These are phyloP conservation scores for Cryptocephalus primarius DNA, from an alignment of 2,888 invertebrate genomes.

Conservation along the genomic window DNA sequence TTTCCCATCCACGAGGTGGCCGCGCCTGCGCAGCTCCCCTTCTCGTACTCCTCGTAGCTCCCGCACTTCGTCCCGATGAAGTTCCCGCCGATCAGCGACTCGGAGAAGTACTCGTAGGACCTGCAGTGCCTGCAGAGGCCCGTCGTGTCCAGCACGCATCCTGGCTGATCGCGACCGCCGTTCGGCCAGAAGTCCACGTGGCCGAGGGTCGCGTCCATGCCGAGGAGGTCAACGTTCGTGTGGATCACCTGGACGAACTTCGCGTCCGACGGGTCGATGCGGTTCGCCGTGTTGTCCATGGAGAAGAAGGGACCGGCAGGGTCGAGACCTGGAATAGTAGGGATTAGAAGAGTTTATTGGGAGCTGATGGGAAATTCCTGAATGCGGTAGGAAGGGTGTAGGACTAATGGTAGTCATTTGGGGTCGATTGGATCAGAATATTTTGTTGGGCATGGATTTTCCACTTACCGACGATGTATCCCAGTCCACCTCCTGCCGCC, in stretches of 20 bases:
- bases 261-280: constrained; percentile 27
- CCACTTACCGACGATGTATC: constrained; percentile 5
- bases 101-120: constrained; percentile 36
- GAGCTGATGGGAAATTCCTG: too few relatives aligned
- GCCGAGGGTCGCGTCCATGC: constrained; percentile 21
- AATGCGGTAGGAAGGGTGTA: too few relatives aligned
- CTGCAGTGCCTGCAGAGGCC: constrained; percentile 37
- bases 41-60: constrained; percentile 7
- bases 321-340: constrained; percentile 25
- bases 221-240: constrained; percentile 19
- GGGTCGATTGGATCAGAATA: too few relatives aligned
- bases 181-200: constrained; percentile 31
- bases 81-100: constrained; percentile 16
- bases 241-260: constrained; percentile 30
- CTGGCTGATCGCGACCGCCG: constrained; percentile 29
- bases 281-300: constrained; percentile 17
- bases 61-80: constrained; percentile 9
- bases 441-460: too few relatives aligned
- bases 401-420: too few relatives aligned
- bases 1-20: constrained; percentile 4
- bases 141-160: constrained; percentile 25
- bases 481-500: constrained; percentile 3
- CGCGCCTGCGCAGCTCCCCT: constrained; percentile 11
- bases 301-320: constrained; percentile 27
- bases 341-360: too few relatives aligned